Conservation (phyloP, 2,797 vertebrate species). For the Cryptoprocta ferox region DNA sequence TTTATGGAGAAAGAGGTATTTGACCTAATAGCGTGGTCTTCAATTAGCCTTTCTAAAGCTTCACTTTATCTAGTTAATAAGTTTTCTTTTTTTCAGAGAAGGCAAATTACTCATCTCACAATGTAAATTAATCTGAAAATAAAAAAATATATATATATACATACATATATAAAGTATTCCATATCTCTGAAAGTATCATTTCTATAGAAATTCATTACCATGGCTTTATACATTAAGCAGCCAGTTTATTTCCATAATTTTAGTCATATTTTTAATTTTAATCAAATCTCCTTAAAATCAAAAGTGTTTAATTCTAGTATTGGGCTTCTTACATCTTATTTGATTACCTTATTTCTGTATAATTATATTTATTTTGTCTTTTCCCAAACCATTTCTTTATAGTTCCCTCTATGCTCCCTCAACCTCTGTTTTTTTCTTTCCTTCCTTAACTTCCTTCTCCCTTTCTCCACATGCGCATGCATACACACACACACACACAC, state of each 20-base stretch:
- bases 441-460: fast-evolving
- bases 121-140: not conserved
- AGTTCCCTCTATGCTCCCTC: fast-evolving
- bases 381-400: not conserved
- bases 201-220: not conserved
- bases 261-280: not conserved
- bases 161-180: not conserved
- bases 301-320: not conserved
- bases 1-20: not conserved
- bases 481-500: not conserved
- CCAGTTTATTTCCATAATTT: not conserved
- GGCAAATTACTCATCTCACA: not conserved
- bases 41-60: not conserved
- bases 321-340: not conserved
- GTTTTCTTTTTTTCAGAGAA: not conserved
- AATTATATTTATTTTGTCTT: not conserved
- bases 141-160: not conserved
- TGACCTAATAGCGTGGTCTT: not conserved
- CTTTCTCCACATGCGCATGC: fast-evolving
- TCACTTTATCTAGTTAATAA: not conserved
- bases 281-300: not conserved
- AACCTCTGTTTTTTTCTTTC: not conserved
- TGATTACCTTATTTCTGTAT: not conserved
- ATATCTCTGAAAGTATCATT: not conserved
- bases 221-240: not conserved